A percentile compares a stretch with the other conserved stretches of the same genome.
phyloP scores from a whole-genome alignment of 2,797 vertebrate genomes.

The Epinephelus awoara region DNA sequence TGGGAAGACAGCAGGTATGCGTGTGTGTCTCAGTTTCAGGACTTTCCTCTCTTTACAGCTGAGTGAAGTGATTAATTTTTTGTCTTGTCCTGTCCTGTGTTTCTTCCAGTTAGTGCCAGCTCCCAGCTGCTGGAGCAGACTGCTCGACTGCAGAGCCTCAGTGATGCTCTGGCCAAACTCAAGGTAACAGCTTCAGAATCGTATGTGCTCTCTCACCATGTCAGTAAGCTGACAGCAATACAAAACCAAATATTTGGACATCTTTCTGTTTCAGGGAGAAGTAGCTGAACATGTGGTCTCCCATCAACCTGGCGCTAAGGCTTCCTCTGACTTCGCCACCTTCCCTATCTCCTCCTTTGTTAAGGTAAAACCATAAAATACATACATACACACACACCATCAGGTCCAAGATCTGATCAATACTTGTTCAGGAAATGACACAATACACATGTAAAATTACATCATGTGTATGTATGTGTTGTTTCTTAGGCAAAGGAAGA shows the following conservation, averaged over 20 bases:
- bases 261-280: constrained; percentile 84
- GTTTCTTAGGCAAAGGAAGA: constrained; percentile 87
- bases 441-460: background rate
- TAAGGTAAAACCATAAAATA: constrained; percentile 82
- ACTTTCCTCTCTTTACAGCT: background rate
- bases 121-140: constrained; percentile 91
- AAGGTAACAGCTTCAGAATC: constrained; percentile 80
- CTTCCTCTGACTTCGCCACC: constrained; percentile 89
- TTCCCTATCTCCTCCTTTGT: constrained; percentile 90
- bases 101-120: constrained; percentile 81
- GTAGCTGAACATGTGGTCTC: constrained; percentile 90
- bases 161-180: constrained; percentile 87
- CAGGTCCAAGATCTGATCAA: background rate
- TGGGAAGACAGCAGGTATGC: constrained; percentile 87
- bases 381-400: background rate
- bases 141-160: constrained; percentile 87
- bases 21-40: background rate
- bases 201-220: no score
- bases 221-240: background rate
- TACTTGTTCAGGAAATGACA: background rate
- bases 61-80: background rate
- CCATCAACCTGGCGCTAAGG: constrained; percentile 87
- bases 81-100: constrained; percentile 2
- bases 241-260: background rate
- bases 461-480: background rate